Percentiles rank a stretch among this genome's conserved stretches.
phyloP scores from a whole-genome alignment of 2,797 vertebrate genomes.

The Craterocephalus amniculus region DNA sequence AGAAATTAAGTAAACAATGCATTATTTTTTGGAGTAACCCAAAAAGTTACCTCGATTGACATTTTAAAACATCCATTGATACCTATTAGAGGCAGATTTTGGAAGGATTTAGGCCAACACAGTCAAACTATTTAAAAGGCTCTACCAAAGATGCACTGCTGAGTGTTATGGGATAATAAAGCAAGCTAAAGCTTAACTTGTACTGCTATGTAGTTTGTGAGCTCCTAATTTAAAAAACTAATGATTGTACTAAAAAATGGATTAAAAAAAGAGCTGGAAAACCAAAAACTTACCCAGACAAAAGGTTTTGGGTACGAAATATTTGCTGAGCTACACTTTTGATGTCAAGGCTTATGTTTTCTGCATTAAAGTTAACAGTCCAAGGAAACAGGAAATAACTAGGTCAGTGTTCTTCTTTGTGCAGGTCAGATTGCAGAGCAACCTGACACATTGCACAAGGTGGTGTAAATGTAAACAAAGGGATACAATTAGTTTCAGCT shows the following conservation, averaged over 20 bases:
- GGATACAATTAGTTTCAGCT: conserved; percentile 33
- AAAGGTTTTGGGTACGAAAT: conserved; percentile 21
- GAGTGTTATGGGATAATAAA: not conserved
- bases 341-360: conserved; percentile 20
- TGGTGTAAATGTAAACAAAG: conserved; percentile 6
- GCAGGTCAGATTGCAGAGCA: not conserved
- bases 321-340: conserved; percentile 45
- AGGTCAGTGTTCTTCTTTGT: not conserved
- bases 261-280: not conserved
- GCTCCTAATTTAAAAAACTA: not conserved
- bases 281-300: too few species aligned
- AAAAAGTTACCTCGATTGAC: not conserved
- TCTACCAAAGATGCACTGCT: not conserved
- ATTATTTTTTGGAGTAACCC: not conserved
- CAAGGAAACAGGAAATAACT: not conserved
- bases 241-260: not conserved
- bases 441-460: not conserved
- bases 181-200: not conserved
- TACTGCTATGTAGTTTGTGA: not conserved
- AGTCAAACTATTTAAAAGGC: not conserved
- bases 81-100: conserved; percentile 47
- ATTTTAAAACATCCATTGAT: not conserved
- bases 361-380: not conserved
- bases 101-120: too few species aligned
- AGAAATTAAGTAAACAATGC: conserved; percentile 41